These are phyloP conservation scores for Imbricaverruca yamaguchii DNA, from an alignment of 2,888 invertebrate genomes.

Conservation along the genomic window DNA sequence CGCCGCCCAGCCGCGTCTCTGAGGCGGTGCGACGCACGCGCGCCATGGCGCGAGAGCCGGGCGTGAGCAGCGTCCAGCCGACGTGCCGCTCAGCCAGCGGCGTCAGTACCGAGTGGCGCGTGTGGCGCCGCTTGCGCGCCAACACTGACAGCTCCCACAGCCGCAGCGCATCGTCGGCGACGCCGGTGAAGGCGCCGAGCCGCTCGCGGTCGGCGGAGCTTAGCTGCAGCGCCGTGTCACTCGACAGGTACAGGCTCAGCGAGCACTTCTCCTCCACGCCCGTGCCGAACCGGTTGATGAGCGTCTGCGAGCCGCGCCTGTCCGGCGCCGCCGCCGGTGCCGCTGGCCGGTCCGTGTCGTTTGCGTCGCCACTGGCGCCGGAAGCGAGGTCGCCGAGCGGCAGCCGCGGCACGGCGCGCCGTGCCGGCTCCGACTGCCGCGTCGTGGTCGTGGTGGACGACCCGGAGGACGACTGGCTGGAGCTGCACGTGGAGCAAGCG, in stretches of 20 bases:
- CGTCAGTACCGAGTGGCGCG: conserved; percentile 63
- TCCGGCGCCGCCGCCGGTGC: not conserved
- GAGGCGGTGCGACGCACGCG: conserved; percentile 64
- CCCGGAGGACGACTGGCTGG: not conserved
- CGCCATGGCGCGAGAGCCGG: conserved; percentile 73
- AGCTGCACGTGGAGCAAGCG: not conserved
- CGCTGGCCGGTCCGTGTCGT: not conserved
- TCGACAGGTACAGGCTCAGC: conserved; percentile 16
- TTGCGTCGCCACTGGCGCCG: conserved; percentile 10
- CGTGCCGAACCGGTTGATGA: not conserved
- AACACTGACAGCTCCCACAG: conserved; percentile 37
- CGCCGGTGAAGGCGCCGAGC: conserved; percentile 62
- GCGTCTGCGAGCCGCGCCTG: not conserved
- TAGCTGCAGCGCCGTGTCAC: conserved; percentile 25
- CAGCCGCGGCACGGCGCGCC: not conserved
- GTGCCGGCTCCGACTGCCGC: not conserved
- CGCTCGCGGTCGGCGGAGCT: conserved; percentile 37
- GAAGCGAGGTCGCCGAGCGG: conserved; percentile 24
- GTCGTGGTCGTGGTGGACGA: not conserved
- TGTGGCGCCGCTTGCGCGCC: conserved; percentile 38
- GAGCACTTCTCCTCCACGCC: conserved; percentile 15
- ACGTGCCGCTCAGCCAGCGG: conserved; percentile 46
- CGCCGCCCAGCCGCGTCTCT: conserved; percentile 43
- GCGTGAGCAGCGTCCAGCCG: conserved; percentile 71
- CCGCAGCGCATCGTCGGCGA: conserved; percentile 78